phyloP scores from a whole-genome alignment of 1,140 invertebrate genomes.

The Drosophila arizonae region DNA sequence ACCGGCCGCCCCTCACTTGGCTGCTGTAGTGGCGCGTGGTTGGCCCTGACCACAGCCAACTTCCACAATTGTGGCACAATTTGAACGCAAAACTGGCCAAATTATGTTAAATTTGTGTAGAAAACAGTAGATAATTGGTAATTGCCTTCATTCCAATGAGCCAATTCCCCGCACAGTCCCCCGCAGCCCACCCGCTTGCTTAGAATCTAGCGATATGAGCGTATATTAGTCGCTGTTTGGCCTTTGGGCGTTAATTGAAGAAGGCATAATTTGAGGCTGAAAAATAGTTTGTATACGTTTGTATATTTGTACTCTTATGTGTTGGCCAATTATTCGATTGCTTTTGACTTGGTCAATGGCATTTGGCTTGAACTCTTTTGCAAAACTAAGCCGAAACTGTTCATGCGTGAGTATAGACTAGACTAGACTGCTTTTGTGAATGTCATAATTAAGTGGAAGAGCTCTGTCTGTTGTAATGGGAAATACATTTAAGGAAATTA shows the following conservation, averaged over 20 bases:
- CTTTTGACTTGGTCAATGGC: conserved; percentile 42
- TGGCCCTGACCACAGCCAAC: conserved; percentile 82
- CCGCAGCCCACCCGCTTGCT: background rate
- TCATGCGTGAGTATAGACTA: background rate
- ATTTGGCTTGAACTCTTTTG: conserved; percentile 33
- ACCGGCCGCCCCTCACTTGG: conserved; percentile 1
- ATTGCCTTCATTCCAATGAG: conserved; percentile 70
- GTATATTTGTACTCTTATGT: conserved; percentile 33
- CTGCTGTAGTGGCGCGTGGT: conserved; percentile 35
- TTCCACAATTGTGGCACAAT: conserved; percentile 76
- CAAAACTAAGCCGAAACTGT: background rate
- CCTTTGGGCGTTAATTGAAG: conserved; percentile 74
- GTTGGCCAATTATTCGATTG: conserved; percentile 53
- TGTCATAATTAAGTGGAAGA: background rate
- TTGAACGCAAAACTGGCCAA: conserved; percentile 81
- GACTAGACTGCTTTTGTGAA: background rate
- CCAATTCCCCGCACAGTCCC: conserved; percentile 3
- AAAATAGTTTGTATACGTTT: conserved; percentile 11
- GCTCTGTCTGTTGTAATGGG: background rate
- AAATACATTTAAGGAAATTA: background rate
- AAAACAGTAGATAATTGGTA: conserved; percentile 82
- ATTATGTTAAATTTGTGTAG: conserved; percentile 82
- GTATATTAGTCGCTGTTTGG: conserved; percentile 52
- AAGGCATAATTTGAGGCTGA: conserved; percentile 63
- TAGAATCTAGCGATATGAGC: conserved; percentile 48